Base-by-base conservation (phyloP, 2,888 invertebrate species). In the Iselma pallidipennis region DNA sequence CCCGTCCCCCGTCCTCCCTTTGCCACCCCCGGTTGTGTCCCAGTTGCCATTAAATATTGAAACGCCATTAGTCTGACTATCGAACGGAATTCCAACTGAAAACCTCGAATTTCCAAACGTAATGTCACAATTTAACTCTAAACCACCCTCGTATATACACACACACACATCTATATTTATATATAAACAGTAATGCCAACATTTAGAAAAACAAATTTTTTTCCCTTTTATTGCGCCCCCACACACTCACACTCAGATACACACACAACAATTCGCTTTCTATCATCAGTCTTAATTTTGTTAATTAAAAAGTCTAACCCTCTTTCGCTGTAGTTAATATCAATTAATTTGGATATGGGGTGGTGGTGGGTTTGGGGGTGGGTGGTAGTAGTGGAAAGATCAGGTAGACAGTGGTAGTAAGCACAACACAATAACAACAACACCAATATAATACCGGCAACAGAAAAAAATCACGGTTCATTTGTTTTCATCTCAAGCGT, bases 311-410 rank as follows among this genome's bases (percentile, higher is more conserved):
- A 62, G 52, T 37, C 55, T 52, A 55, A 55, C 50, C 54, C 56
- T 48, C 68, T 70, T 69, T 67, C 61, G 53, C n/a, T 61, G 68
- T 65, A 67, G 69, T 71, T 71, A 70, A 71, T 71, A 70, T 70
- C 71, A 71, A 71, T 71, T 71, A 71, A 69, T 68, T 67, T 65
- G 61, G 61, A 64, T 56, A 60, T 31, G 59, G 33, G 49, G 23
- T 54, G 48, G 42, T 48, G 54, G 31, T 29, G 12, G n/a, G n/a
- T n/a, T n/a, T n/a, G n/a, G n/a, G n/a, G n/a, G n/a, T n/a, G n/a
- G n/a, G 12, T 10, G 12, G 29, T 12, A 12, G 1, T 16, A 37
- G 16, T 7, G 4, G 16, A 37, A 37, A 37, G 16, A 14, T 14
- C 37, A 37, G 37, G 37, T 37, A 37, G 16, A 16, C 37, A 16